A percentile compares a stretch with the other conserved stretches of the same genome.
phyloP scores from a whole-genome alignment of 64 coral and sea anemone species.

The Exaiptasia diaphana region DNA sequence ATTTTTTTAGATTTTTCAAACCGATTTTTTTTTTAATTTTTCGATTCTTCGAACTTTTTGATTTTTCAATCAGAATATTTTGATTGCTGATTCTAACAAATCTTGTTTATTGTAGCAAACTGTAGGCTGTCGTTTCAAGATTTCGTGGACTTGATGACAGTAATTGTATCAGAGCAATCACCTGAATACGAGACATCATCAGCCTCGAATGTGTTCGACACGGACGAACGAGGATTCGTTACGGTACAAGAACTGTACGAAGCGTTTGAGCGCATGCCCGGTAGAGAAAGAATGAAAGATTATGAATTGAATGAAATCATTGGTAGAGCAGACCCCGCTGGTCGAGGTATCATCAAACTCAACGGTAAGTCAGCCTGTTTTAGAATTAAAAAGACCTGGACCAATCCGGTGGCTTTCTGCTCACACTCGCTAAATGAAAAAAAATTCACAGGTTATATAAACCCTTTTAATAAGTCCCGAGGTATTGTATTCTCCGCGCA shows the following conservation, averaged over 20 bases:
- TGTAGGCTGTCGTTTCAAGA: constrained; percentile 46
- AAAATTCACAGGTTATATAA: no score
- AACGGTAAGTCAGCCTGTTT: constrained; percentile 47
- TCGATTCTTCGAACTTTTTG: no score
- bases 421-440: background rate
- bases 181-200: background rate
- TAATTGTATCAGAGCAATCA: constrained; percentile 49
- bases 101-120: constrained; percentile 11
- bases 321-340: constrained; percentile 39
- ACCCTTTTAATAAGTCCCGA: no score
- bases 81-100: no score
- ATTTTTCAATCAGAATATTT: no score
- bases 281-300: constrained; percentile 27
- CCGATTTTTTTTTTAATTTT: no score
- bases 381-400: background rate
- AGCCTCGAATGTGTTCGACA: constrained; percentile 49
- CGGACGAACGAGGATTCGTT: constrained; percentile 55
- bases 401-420: background rate
- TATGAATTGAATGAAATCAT: constrained; percentile 46
- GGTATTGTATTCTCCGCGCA: no score
- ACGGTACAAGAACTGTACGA: constrained; percentile 33
- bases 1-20: no score
- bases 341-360: constrained; percentile 50
- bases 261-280: constrained; percentile 65
- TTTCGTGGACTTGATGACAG: constrained; percentile 60